Conservation (phyloP, 2,113 vertebrate genomes). For the Saccopteryx leptura region DNA sequence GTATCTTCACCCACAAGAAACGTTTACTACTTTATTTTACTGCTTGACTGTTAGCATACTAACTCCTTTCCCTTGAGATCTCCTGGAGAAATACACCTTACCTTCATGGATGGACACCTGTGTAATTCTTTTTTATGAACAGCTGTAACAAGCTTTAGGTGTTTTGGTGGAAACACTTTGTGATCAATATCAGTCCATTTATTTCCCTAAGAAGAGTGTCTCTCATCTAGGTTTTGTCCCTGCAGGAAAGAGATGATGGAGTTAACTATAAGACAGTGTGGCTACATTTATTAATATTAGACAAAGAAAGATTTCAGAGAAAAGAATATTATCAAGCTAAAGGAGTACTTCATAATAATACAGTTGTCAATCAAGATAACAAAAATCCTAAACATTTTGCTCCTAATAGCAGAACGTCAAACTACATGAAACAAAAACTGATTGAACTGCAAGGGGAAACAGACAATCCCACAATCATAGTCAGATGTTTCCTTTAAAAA, state of each 20-base stretch:
- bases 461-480: not conserved
- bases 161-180: not conserved
- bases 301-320: not conserved
- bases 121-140: not conserved
- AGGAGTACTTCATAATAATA: slow-evolving; percentile 19
- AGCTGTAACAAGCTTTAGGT: not conserved
- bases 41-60: not conserved
- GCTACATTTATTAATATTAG: not conserved
- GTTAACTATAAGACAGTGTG: not conserved
- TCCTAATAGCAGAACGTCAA: not conserved
- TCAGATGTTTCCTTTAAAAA: not conserved
- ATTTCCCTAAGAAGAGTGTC: not conserved
- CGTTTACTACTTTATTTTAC: not conserved
- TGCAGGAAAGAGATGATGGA: not conserved
- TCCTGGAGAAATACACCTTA: slow-evolving; percentile 27
- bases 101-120: not conserved
- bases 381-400: not conserved
- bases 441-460: not conserved
- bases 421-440: slow-evolving; percentile 8
- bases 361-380: not conserved
- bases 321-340: slow-evolving; percentile 31
- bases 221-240: not conserved
- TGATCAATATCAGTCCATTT: slow-evolving; percentile 1
- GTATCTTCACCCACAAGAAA: not conserved
- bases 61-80: not conserved